These are phyloP conservation scores for Heliangelus exortis DNA, from an alignment of 2,797 vertebrate genomes.

Conservation along the genomic window DNA sequence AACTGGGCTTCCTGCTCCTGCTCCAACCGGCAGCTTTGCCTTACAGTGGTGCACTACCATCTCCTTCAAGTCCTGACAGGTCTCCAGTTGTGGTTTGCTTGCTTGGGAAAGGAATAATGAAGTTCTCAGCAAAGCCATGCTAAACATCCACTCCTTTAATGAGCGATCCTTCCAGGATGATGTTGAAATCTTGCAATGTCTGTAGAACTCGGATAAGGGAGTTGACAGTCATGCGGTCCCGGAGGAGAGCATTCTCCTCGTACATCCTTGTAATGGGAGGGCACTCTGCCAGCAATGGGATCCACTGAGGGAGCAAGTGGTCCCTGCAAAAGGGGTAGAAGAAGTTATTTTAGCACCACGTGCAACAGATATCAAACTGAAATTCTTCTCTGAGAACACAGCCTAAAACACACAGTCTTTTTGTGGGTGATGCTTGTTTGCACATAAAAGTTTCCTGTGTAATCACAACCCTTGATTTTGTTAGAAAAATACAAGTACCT, in stretches of 20 bases:
- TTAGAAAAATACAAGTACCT: background rate
- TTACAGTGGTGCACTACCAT: conserved; percentile 61
- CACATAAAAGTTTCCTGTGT: fast-evolving
- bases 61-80: conserved; percentile 44
- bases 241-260: conserved; percentile 90
- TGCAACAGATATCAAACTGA: background rate
- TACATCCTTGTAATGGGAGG: conserved; percentile 88
- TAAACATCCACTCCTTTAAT: conserved; percentile 96
- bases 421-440: fast-evolving
- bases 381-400: background rate
- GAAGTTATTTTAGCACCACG: background rate
- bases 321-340: conserved; percentile 81
- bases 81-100: conserved; percentile 41
- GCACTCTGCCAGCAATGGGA: conserved; percentile 90
- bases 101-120: conserved; percentile 45
- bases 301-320: conserved; percentile 91
- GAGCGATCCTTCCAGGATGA: conserved; percentile 91
- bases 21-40: conserved; percentile 2
- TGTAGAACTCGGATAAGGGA: conserved; percentile 90
- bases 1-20: background rate
- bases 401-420: background rate
- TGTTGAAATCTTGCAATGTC: conserved; percentile 91
- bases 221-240: conserved; percentile 87
- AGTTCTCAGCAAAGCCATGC: conserved; percentile 53
- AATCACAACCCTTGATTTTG: background rate